Evolutionary conservation across 1,140 invertebrate species (phyloP).

Genomic region (Drosophila mayri): DNA sequence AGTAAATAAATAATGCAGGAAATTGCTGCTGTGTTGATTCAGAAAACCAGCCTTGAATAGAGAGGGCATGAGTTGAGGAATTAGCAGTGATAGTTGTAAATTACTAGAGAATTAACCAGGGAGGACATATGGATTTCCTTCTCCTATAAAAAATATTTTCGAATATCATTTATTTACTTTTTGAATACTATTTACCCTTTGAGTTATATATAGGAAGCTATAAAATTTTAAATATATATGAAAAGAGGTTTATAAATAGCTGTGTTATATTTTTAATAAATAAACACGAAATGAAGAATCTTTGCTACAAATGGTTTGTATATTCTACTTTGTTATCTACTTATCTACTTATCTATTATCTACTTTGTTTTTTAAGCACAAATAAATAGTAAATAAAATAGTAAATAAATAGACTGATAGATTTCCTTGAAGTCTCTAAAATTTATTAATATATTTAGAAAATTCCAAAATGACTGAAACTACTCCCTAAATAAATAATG

Average conservation of each 20-base stretch:
- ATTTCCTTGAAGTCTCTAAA: no score
- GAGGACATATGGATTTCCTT: neutral
- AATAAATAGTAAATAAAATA: no score
- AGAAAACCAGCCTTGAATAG: slow-evolving; percentile 34
- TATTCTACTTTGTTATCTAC: no score
- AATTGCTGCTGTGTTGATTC: slow-evolving; percentile 60
- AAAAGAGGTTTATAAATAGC: no score
- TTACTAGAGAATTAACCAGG: neutral
- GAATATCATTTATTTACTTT: neutral
- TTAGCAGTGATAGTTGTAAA: slow-evolving; percentile 12
- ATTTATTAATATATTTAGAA: no score
- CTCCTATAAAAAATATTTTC: neutral
- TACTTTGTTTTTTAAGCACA: no score
- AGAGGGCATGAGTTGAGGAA: slow-evolving; percentile 49
- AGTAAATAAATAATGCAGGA: slow-evolving; percentile 74
- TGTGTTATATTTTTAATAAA: no score
- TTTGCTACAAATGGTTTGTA: no score
- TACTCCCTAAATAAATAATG: neutral
- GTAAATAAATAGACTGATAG: no score
- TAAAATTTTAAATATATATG: neutral
- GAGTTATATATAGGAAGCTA: neutral
- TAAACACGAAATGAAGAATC: no score
- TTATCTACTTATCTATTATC: no score
- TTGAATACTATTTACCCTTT: neutral
- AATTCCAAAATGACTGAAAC: no score